Percentiles rank a stretch among this genome's conserved stretches.
Conservation (phyloP, 2,113 vertebrate genomes). For the Cairina moschata region DNA sequence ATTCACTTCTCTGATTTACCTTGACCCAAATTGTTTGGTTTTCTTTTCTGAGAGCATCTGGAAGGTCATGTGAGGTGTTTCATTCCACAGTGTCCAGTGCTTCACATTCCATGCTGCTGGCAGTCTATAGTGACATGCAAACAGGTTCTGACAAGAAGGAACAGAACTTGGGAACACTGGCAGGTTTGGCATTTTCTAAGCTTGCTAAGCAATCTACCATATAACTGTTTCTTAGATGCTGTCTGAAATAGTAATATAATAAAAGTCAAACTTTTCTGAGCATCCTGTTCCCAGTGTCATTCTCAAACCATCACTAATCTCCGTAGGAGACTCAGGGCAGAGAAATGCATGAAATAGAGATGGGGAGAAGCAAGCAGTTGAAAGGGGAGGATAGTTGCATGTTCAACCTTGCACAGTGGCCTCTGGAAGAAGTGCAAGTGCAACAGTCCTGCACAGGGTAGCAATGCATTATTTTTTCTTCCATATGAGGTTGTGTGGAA, state of each 20-base stretch:
- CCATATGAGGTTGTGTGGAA: accelerated
- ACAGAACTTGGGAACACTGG: background rate
- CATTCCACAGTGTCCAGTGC: background rate
- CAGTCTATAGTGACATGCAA: background rate
- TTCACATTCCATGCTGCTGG: accelerated
- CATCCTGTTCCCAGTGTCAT: accelerated
- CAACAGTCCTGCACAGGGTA: background rate
- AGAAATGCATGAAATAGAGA: background rate
- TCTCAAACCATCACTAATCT: background rate
- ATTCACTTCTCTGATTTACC: conserved; percentile 14
- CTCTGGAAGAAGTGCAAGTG: background rate
- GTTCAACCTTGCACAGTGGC: background rate
- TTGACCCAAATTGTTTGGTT: background rate
- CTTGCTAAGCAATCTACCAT: background rate
- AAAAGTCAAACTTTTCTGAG: background rate
- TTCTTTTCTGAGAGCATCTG: background rate
- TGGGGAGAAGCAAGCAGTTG: background rate
- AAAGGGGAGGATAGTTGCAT: accelerated
- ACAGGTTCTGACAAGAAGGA: background rate
- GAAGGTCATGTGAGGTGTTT: background rate
- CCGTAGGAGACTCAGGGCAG: background rate
- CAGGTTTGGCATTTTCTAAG: background rate
- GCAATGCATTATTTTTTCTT: background rate
- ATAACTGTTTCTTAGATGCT: background rate
- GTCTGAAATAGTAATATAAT: background rate